Conservation (phyloP, 1,140 invertebrate species). For the Solen grandis region DNA sequence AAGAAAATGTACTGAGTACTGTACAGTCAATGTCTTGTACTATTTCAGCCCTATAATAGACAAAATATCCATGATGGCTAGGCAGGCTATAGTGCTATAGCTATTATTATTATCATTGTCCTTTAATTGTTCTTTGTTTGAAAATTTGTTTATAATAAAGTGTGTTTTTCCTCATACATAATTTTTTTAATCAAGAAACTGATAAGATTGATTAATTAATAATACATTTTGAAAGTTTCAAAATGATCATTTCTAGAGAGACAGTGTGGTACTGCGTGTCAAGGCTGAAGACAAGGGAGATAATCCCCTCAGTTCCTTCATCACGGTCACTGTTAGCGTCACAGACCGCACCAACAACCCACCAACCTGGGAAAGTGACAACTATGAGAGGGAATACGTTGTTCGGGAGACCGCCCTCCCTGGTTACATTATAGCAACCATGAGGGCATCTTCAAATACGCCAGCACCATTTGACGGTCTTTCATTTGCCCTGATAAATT, state of each 20-base stretch:
- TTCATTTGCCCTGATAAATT: conserved; percentile 65
- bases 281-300: conserved; percentile 69
- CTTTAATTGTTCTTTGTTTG: no score
- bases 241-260: conserved; percentile 36
- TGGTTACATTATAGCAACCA: conserved; percentile 61
- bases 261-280: conserved; percentile 58
- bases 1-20: no score
- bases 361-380: conserved; percentile 67
- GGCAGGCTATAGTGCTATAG: no score
- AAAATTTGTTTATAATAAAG: no score
- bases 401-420: conserved; percentile 67
- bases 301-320: conserved; percentile 57
- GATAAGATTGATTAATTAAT: no score
- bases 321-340: conserved; percentile 64
- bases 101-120: no score
- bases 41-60: no score
- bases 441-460: conserved; percentile 66
- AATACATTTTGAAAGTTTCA: no score
- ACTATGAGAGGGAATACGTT: conserved; percentile 60
- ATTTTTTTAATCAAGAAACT: no score
- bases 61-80: no score
- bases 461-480: conserved; percentile 63
- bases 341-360: conserved; percentile 63
- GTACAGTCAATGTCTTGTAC: no score
- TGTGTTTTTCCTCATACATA: no score